Conservation (phyloP, 2,888 invertebrate genomes). For the Listrodromus nycthemerus region DNA sequence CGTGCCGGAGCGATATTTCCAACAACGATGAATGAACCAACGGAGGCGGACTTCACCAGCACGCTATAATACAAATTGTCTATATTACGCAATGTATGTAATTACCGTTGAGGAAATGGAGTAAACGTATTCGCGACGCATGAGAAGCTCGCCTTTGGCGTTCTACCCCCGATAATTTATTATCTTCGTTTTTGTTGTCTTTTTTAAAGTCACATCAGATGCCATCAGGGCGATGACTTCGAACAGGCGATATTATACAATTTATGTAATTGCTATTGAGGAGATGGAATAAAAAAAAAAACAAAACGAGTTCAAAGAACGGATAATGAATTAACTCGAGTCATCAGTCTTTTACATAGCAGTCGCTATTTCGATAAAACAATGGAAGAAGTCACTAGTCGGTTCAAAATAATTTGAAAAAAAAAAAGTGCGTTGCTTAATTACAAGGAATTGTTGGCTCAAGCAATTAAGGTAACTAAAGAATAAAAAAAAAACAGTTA, state of each 20-base stretch:
- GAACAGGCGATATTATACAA: conserved; percentile 24
- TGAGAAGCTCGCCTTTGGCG: neutral
- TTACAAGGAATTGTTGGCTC: no score
- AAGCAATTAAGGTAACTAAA: no score
- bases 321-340: no score
- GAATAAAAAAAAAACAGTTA: no score
- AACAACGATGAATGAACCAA: conserved; percentile 54
- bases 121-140: conserved; percentile 22
- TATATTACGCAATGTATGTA: conserved; percentile 44
- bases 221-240: no score
- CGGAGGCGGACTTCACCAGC: conserved; percentile 28
- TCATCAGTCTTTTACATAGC: no score
- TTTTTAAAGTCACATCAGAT: no score
- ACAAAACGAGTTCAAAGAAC: no score
- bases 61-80: conserved; percentile 13
- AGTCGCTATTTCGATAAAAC: neutral
- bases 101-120: conserved; percentile 32
- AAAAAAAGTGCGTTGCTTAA: no score
- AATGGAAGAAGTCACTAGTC: no score
- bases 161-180: conserved; percentile 56
- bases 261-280: conserved; percentile 38
- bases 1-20: conserved; percentile 5
- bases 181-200: no score
- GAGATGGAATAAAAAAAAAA: conserved; percentile 1
- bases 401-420: no score